These are phyloP conservation scores for Eumacrocentrus americanus DNA, from an alignment of 2,888 invertebrate genomes.

Conservation along the genomic window DNA sequence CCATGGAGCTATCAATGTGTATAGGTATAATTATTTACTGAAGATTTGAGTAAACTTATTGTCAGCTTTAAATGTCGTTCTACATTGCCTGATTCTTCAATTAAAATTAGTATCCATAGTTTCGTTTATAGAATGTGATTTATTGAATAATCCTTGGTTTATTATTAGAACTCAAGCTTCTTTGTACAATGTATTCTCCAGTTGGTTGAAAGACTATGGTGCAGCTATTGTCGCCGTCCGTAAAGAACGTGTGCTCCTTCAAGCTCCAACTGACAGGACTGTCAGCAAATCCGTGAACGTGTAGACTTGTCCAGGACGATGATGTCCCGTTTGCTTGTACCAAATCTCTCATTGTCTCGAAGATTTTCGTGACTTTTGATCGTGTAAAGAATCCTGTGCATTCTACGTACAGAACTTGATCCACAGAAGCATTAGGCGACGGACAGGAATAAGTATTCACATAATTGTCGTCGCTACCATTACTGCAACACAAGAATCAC, in stretches of 20 bases:
- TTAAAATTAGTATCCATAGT: background rate
- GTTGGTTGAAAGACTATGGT: slow-evolving; percentile 59
- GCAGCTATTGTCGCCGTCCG: slow-evolving; percentile 64
- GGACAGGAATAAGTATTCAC: slow-evolving; percentile 60
- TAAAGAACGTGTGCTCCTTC: slow-evolving; percentile 62
- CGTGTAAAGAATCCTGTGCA: slow-evolving; percentile 65
- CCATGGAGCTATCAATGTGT: background rate
- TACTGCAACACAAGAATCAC: slow-evolving; percentile 37
- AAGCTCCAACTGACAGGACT: slow-evolving; percentile 63
- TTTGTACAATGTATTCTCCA: slow-evolving; percentile 51
- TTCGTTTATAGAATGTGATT: slow-evolving; percentile 18
- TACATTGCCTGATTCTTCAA: background rate
- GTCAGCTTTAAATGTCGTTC: background rate
- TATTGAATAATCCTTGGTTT: slow-evolving; percentile 47
- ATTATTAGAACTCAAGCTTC: slow-evolving; percentile 59
- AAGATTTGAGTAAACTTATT: background rate
- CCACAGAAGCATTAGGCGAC: slow-evolving; percentile 49
- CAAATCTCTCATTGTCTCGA: slow-evolving; percentile 50
- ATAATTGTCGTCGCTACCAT: slow-evolving; percentile 51
- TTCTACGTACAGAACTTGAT: slow-evolving; percentile 59
- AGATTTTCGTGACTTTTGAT: slow-evolving; percentile 56
- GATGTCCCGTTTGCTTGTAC: slow-evolving; percentile 38
- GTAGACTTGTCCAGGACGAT: slow-evolving; percentile 63
- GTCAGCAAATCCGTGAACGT: slow-evolving; percentile 67
- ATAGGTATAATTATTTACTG: background rate